Evolutionary conservation across 1,140 invertebrate genomes (phyloP).

Genomic region (Branchinecta lindahli): DNA sequence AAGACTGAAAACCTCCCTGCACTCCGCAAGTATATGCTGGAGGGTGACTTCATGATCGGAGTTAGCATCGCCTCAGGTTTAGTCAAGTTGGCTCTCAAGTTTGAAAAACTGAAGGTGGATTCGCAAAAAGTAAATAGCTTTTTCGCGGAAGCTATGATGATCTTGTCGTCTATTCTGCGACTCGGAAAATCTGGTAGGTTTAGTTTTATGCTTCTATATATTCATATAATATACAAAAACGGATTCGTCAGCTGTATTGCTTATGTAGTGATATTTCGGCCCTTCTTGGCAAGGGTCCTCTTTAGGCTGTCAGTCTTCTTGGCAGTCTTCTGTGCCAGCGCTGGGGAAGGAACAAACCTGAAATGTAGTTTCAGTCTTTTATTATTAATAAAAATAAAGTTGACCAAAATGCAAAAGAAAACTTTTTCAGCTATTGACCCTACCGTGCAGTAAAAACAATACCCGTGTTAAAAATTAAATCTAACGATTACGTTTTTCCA

Average conservation of each 20-base stretch:
- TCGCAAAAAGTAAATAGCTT: constrained; percentile 42
- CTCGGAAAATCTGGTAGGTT: constrained; percentile 51
- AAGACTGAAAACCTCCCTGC: constrained; percentile 56
- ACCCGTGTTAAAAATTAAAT: too few relatives aligned
- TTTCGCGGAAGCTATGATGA: constrained; percentile 67
- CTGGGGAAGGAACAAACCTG: too few relatives aligned
- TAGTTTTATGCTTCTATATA: constrained; percentile 12
- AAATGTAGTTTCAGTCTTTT: constrained; percentile 10
- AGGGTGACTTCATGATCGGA: constrained; percentile 92
- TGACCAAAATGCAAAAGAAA: too few relatives aligned
- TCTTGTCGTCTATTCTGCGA: constrained; percentile 72
- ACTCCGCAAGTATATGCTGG: constrained; percentile 65
- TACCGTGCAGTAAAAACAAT: too few relatives aligned
- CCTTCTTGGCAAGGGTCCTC: too few relatives aligned
- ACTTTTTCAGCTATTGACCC: too few relatives aligned
- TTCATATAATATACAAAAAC: too few relatives aligned
- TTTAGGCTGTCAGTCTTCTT: too few relatives aligned
- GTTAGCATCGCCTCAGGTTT: constrained; percentile 78
- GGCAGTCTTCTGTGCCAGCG: constrained; percentile 10
- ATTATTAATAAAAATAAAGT: too few relatives aligned
- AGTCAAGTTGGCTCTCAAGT: constrained; percentile 72
- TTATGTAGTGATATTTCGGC: too few relatives aligned
- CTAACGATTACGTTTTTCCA: too few relatives aligned
- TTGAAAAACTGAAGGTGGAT: constrained; percentile 35
- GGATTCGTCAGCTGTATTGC: too few relatives aligned